Base-by-base conservation (phyloP, 2,888 invertebrate genomes). In the Drosophila koepferae region DNA sequence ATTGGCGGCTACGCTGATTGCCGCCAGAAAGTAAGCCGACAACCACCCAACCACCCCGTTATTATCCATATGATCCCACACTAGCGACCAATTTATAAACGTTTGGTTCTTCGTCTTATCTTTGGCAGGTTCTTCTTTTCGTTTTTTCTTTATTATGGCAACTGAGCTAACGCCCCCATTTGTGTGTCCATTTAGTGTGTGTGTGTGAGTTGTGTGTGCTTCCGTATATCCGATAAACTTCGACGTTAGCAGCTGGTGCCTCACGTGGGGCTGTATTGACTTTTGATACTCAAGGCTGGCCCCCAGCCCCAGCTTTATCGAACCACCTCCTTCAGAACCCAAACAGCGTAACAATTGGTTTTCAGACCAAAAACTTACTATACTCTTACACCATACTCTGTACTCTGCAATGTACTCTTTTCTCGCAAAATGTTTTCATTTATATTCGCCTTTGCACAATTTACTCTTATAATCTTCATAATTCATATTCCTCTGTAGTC, bases 21-120 rank as follows among this genome's bases (percentile, higher is more conserved):
- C 80, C 63, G 46, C 56, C 58, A 18, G 36, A 69, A 56, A 36
- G 38, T 38, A 63, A 18, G 23, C 54, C 49, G 9, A 6, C 38
- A 38, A 16, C 38, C 38, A 14, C 38, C 38, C 44, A 23, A 6
- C 44, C 34, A 28, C 14, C 44, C 44, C 72, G 77, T 86, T 77
- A 86, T 86, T 86, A 71, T 77, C 84, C 77, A 74, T 78, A 86
- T 56, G 89, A 71, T 77, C 75, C 75, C 78, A 75, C 77, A 87
- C 89, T 72, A 75, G 85, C 80, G 68, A 74, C 87, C 88, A 86
- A 89, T 89, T 89, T 85, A 85, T 85, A 85, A 89, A 77, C 88
- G 90, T 82, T 89, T 85, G 80, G 73, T 73, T 87, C 54, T 80
- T 71, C 71, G 67, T 76, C 86, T 82, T 84, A 86, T 84, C 84